Evolutionary conservation across 2,888 invertebrate genomes (phyloP).

Genomic region (Charanyca ferruginea): DNA sequence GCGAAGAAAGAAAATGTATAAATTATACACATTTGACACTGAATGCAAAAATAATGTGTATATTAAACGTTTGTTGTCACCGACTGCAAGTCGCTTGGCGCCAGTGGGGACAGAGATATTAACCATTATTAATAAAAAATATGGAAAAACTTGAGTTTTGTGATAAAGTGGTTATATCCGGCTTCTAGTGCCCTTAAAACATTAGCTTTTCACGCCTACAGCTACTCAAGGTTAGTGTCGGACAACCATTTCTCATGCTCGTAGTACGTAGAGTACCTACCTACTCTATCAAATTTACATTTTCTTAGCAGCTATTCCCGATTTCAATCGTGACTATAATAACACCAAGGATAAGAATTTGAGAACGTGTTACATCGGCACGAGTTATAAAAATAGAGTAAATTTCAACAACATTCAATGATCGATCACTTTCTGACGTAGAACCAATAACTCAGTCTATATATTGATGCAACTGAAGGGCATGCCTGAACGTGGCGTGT

Average conservation of each 20-base stretch:
- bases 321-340: constrained; percentile 34
- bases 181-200: constrained; percentile 43
- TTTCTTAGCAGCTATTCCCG: constrained; percentile 25
- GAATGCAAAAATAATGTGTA: constrained; percentile 68
- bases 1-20: constrained; percentile 69
- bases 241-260: constrained; percentile 36
- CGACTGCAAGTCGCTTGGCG: constrained; percentile 65
- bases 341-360: constrained; percentile 23
- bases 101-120: constrained; percentile 68
- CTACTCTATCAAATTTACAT: constrained; percentile 21
- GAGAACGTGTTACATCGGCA: constrained; percentile 65
- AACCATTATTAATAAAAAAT: constrained; percentile 54
- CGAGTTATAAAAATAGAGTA: constrained; percentile 75
- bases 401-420: constrained; percentile 79
- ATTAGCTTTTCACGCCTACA: constrained; percentile 34
- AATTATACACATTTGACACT: constrained; percentile 64
- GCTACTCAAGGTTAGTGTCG: constrained; percentile 49
- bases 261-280: no score
- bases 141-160: constrained; percentile 46
- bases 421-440: constrained; percentile 88
- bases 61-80: constrained; percentile 63
- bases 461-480: constrained; percentile 78
- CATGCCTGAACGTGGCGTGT: constrained; percentile 57
- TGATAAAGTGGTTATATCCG: constrained; percentile 49
- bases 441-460: constrained; percentile 86